Percentiles rank a stretch among this genome's conserved stretches.
Conservation (phyloP, 1,140 invertebrate species). For the Ylistrum balloti region DNA sequence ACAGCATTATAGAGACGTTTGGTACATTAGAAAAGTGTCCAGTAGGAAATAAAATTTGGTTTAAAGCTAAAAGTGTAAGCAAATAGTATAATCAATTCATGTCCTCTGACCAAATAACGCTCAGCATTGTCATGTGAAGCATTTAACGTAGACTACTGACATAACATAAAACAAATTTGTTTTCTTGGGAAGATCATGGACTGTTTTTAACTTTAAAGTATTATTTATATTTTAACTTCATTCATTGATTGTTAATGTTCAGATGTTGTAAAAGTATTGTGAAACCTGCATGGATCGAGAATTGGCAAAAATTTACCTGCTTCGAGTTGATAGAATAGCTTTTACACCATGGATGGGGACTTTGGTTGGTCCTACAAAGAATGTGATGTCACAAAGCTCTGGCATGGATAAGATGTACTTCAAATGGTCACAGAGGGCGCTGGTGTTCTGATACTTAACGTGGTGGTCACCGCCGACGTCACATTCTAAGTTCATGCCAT, state of each 20-base stretch:
- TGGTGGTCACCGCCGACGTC: background rate
- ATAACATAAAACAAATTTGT: background rate
- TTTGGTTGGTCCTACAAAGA: conserved; percentile 94
- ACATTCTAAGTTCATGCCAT: background rate
- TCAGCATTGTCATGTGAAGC: too few species aligned
- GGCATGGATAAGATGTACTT: conserved; percentile 88
- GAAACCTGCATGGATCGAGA: too few species aligned
- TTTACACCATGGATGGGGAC: conserved; percentile 97
- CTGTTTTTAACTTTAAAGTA: too few species aligned
- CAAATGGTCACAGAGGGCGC: conserved; percentile 59
- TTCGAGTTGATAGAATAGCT: conserved; percentile 92
- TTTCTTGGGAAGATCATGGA: too few species aligned
- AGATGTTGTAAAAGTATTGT: too few species aligned
- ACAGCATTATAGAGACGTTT: background rate
- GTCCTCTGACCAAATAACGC: too few species aligned
- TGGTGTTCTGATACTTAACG: conserved; percentile 51
- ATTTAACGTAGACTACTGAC: background rate
- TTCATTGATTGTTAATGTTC: too few species aligned
- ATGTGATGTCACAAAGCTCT: conserved; percentile 97
- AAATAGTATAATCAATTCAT: too few species aligned
- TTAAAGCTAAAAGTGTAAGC: too few species aligned
- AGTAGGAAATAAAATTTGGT: too few species aligned
- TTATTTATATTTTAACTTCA: too few species aligned
- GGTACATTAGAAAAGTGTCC: background rate
- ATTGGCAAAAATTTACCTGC: conserved; percentile 85